These are phyloP conservation scores for Rhodinocichla rosea DNA, from an alignment of 2,113 vertebrate genomes.

Conservation along the genomic window DNA sequence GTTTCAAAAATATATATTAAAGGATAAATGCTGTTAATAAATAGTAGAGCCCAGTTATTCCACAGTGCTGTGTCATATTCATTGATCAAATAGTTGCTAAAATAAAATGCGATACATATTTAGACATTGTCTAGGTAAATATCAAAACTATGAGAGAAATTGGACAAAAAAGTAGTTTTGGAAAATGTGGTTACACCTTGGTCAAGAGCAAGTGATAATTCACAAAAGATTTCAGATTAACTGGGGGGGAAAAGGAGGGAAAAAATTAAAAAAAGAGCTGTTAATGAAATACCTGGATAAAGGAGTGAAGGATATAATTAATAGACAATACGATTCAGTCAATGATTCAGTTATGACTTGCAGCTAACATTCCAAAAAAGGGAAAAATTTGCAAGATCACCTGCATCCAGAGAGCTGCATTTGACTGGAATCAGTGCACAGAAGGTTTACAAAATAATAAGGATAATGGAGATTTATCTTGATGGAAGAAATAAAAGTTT, in stretches of 20 bases:
- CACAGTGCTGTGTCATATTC: neutral
- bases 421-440: neutral
- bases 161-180: neutral
- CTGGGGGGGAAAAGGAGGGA: accelerated
- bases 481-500: constrained; percentile 5
- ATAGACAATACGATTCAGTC: neutral
- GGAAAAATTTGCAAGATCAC: neutral
- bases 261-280: neutral
- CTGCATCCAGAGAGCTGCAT: neutral
- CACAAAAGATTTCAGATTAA: neutral
- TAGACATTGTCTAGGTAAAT: neutral
- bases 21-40: neutral
- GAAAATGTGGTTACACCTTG: neutral
- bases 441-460: neutral
- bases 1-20: neutral
- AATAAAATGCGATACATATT: neutral
- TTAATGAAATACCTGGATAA: neutral
- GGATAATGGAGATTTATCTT: neutral
- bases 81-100: neutral
- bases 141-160: neutral
- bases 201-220: neutral
- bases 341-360: neutral
- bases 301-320: neutral
- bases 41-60: neutral
- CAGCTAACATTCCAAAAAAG: neutral